Percentiles rank a stretch among this genome's conserved stretches.
phyloP scores from a whole-genome alignment of 2,113 vertebrate genomes.

The Machaerirhynchus nigripectus region DNA sequence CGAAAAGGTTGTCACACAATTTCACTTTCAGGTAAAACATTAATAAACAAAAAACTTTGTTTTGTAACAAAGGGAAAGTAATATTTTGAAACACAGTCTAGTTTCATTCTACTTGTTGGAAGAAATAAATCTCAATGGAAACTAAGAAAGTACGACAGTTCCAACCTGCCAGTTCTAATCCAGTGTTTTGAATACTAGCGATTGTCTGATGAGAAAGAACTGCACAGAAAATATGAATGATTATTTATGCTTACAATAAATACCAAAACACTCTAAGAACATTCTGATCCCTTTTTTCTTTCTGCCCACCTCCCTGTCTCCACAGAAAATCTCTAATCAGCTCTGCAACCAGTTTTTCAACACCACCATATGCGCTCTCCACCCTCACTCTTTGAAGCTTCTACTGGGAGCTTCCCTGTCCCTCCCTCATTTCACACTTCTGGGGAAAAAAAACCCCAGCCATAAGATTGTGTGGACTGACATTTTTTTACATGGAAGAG shows the following conservation, averaged over 20 bases:
- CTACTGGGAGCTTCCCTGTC: neutral
- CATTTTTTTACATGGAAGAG: neutral
- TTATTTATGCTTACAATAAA: neutral
- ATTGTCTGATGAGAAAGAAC: neutral
- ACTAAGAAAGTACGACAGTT: neutral
- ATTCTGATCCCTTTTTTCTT: neutral
- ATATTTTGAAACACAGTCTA: neutral
- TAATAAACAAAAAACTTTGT: neutral
- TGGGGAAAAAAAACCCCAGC: neutral
- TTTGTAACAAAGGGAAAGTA: neutral
- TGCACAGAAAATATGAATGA: neutral
- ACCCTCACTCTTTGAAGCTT: neutral
- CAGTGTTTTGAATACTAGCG: neutral
- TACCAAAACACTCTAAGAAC: neutral
- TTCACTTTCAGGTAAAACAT: neutral
- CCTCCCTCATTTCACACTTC: neutral
- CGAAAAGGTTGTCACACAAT: neutral
- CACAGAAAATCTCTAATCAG: neutral
- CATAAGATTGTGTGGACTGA: neutral
- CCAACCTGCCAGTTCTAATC: neutral
- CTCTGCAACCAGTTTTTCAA: neutral
- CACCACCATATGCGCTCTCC: accelerated
- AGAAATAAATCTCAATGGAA: neutral
- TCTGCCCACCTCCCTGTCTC: neutral
- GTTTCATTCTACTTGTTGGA: neutral